Evolutionary conservation across 2,113 vertebrate species (phyloP), one percentile per base, ranked within the genome.

Genomic region (Columbina picui): DNA sequence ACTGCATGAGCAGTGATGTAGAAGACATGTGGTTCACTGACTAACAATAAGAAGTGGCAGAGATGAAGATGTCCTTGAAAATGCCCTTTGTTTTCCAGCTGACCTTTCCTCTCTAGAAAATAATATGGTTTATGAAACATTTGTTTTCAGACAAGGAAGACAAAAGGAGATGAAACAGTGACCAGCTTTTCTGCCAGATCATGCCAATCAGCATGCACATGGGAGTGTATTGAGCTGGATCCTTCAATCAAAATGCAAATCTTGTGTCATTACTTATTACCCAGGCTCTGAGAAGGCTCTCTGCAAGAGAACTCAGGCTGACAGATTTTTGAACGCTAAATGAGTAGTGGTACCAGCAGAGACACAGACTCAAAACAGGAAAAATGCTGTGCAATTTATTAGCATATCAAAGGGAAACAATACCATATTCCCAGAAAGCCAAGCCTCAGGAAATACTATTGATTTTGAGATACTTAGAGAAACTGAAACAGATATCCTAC

Each of bases 181-280:
- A 84, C 52, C 65, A 79, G 45, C 7, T 65, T 95, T 89, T 7
- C 65, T 76, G 49, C 61, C 65, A 78, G 69, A 45, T 81, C 17
- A 0, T 78, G 71, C 77, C 81, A 68, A 64, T 69, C 73, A 43
- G 53, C 67, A 89, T 87, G 78, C 74, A 69, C 69, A 53, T 4
- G 10, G 45, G 69, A 93, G 67, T 45, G n/a, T 89, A 71, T 12
- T 85, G 81, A 91, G 61, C 74, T 76, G 81, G 30, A 87, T 91
- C 84, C 34, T 95, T 95, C 84, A 91, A 89, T 95, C 89, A 94
- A 90, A 96, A 93, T 94, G 84, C 76, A 95, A 96, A 97, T 96
- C 0, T 0, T 65, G 53, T 84, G 55, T 94, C 89, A 91, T 82
- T 91, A 55, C 57, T 94, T 80, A 85, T 90, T 94, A 94, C 61